These are phyloP conservation scores for Mellilla xanthometata DNA, from an alignment of 2,888 invertebrate species.

Conservation along the genomic window DNA sequence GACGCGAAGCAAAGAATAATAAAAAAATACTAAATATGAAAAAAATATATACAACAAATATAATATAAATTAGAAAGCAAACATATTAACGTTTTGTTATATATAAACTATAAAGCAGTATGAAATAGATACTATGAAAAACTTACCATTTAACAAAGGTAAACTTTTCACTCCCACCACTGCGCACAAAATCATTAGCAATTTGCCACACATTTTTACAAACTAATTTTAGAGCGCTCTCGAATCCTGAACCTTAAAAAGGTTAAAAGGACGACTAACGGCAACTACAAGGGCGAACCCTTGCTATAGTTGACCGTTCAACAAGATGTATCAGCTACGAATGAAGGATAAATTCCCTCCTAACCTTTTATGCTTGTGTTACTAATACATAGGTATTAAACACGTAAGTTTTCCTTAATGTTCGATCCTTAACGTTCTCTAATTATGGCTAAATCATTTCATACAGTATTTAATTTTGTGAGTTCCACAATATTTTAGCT, in stretches of 20 bases:
- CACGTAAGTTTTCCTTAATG: background rate
- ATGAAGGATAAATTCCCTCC: conserved; percentile 9
- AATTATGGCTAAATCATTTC: too few species aligned
- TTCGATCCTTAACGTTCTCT: too few species aligned
- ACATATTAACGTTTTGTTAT: too few species aligned
- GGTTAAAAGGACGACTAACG: conserved; percentile 31
- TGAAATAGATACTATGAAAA: too few species aligned
- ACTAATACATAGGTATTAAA: background rate
- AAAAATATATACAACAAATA: too few species aligned
- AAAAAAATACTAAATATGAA: too few species aligned
- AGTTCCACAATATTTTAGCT: too few species aligned
- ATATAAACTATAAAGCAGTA: too few species aligned
- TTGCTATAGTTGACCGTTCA: conserved; percentile 32
- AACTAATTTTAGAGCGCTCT: conserved; percentile 8
- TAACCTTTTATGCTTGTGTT: background rate
- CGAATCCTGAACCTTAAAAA: conserved; percentile 34
- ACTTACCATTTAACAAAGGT: conserved; percentile 18
- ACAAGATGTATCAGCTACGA: conserved; percentile 18
- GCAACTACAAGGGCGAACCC: conserved; percentile 39
- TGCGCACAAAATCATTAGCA: conserved; percentile 1
- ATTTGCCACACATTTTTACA: conserved; percentile 19
- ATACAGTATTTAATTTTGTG: too few species aligned
- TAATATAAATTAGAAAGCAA: too few species aligned
- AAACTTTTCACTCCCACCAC: conserved; percentile 2
- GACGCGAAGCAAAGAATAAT: too few species aligned